Conservation (phyloP, 2,797 vertebrate genomes). For the Etheostoma nigrum region DNA sequence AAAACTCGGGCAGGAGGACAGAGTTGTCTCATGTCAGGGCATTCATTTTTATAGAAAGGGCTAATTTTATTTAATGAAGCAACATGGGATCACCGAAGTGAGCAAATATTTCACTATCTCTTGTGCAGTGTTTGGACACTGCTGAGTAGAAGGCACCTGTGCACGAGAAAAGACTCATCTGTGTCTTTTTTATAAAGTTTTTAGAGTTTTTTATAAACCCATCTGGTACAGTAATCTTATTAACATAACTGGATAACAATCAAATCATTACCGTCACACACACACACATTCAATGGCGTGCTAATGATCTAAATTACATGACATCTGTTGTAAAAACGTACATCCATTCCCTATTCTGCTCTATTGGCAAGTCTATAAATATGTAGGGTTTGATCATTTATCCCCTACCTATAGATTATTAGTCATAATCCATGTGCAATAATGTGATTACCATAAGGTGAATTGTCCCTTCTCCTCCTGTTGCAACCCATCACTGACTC, state of each 20-base stretch:
- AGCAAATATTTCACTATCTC: not conserved
- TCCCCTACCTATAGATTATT: slow-evolving; percentile 36
- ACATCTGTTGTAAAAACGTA: slow-evolving; percentile 2
- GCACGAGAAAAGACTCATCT: slow-evolving; percentile 7
- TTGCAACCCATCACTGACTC: slow-evolving; percentile 34
- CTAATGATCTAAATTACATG: slow-evolving; percentile 3
- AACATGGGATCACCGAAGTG: not conserved
- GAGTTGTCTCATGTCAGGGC: not conserved
- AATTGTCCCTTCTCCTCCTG: slow-evolving; percentile 34
- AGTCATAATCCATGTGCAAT: slow-evolving; percentile 54
- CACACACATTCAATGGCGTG: slow-evolving; percentile 3
- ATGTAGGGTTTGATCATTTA: slow-evolving; percentile 1
- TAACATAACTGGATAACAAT: slow-evolving; percentile 42
- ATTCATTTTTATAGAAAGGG: not conserved
- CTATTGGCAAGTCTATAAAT: not conserved
- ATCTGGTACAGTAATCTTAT: slow-evolving; percentile 61
- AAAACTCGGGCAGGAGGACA: slow-evolving; percentile 9
- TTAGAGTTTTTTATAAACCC: too few relatives aligned
- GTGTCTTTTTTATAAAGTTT: slow-evolving; percentile 15
- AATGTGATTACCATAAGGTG: slow-evolving; percentile 57
- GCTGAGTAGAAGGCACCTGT: not conserved
- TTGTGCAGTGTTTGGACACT: not conserved
- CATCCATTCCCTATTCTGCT: not conserved
- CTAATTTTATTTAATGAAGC: slow-evolving; percentile 3
- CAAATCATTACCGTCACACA: slow-evolving; percentile 1